These are phyloP conservation scores for Agrypnia vestita DNA, from an alignment of 1,140 invertebrate species.

Conservation along the genomic window DNA sequence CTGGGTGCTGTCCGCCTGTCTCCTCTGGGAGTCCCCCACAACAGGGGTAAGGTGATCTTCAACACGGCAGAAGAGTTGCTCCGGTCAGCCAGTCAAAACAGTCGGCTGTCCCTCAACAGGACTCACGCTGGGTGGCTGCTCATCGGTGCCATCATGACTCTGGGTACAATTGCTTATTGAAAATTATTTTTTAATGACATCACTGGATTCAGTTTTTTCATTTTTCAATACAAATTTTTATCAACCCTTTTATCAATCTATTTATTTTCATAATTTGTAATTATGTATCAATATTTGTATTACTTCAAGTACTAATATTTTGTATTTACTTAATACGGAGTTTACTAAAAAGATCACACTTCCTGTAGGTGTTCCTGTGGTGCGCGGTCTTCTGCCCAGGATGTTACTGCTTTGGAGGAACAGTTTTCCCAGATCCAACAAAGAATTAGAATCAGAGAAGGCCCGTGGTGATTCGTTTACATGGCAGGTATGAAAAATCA, in stretches of 20 bases:
- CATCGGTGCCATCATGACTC: constrained; percentile 96
- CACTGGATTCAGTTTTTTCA: too few species aligned
- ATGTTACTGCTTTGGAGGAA: constrained; percentile 98
- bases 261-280: background rate
- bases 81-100: constrained; percentile 97
- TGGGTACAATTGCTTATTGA: constrained; percentile 77
- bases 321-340: too few species aligned
- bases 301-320: too few species aligned
- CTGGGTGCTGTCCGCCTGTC: constrained; percentile 93
- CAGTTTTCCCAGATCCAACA: constrained; percentile 95
- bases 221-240: constrained; percentile 13
- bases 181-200: background rate
- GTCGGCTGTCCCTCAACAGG: constrained; percentile 92
- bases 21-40: constrained; percentile 96
- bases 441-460: constrained; percentile 98
- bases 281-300: background rate
- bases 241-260: background rate
- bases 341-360: background rate
- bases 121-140: constrained; percentile 98
- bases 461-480: constrained; percentile 98
- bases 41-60: constrained; percentile 96
- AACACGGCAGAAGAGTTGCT: constrained; percentile 97
- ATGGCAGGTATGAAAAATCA: constrained; percentile 82
- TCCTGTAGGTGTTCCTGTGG: constrained; percentile 85
- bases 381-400: constrained; percentile 89